phyloP scores from a whole-genome alignment of 92 coral and sea anemone genomes.

The Palythoa heliodiscus region DNA sequence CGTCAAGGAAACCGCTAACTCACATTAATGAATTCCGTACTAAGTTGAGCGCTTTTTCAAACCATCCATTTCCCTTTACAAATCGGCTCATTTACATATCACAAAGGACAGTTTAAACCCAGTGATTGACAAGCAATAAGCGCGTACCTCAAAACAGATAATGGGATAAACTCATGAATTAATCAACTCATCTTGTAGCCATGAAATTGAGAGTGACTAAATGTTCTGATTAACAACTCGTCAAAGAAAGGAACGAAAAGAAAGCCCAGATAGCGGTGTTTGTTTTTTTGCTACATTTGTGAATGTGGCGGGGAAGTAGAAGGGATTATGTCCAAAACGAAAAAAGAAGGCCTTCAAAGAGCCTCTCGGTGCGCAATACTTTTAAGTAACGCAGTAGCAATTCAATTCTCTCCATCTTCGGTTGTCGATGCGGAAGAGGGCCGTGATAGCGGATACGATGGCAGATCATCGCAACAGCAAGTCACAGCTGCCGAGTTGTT shows the following conservation, averaged over 20 bases:
- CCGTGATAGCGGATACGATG: constrained; percentile 31
- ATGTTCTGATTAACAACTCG: constrained; percentile 16
- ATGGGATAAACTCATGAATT: constrained; percentile 42
- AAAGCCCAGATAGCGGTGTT: background rate
- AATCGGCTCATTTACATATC: constrained; percentile 29
- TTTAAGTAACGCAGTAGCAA: constrained; percentile 72
- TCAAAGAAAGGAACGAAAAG: constrained; percentile 15
- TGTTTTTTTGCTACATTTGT: constrained; percentile 3
- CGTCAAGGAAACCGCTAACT: constrained; percentile 10
- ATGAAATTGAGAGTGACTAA: background rate
- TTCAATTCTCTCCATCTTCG: constrained; percentile 65
- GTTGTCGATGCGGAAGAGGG: constrained; percentile 36
- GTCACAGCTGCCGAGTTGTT: constrained; percentile 62
- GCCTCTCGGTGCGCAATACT: constrained; percentile 76
- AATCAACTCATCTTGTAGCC: constrained; percentile 29
- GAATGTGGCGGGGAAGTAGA: background rate
- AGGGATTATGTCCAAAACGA: constrained; percentile 21
- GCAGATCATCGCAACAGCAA: constrained; percentile 43
- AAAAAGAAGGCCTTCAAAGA: constrained; percentile 42
- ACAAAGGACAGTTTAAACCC: background rate
- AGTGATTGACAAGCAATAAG: constrained; percentile 40
- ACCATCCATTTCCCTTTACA: constrained; percentile 4
- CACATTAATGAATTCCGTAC: constrained; percentile 34
- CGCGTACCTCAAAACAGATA: constrained; percentile 10
- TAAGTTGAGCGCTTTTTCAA: background rate